phyloP scores from a whole-genome alignment of 2,797 vertebrate species.

The Scolopax bukidnonensis region DNA sequence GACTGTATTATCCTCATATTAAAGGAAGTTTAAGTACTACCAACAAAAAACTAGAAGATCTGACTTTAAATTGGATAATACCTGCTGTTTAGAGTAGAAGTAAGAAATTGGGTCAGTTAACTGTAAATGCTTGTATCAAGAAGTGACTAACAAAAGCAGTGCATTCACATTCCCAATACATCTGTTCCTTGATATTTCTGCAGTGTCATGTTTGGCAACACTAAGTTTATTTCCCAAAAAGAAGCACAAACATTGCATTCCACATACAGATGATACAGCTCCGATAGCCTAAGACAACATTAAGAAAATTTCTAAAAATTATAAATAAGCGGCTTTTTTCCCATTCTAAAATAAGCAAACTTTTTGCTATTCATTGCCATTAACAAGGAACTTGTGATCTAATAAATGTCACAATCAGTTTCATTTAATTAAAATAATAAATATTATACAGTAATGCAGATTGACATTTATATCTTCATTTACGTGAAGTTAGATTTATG shows the following conservation, averaged over 20 bases:
- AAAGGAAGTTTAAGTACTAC: background rate
- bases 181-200: background rate
- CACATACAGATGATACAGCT: background rate
- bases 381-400: slow-evolving; percentile 88
- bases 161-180: background rate
- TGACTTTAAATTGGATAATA: background rate
- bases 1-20: background rate
- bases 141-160: background rate
- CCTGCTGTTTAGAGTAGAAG: background rate
- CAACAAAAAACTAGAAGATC: background rate
- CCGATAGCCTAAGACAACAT: slow-evolving; percentile 71
- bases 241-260: background rate
- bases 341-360: slow-evolving; percentile 79
- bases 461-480: slow-evolving; percentile 89
- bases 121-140: background rate
- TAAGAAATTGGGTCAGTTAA: background rate
- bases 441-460: slow-evolving; percentile 88
- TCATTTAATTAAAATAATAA: slow-evolving; percentile 98
- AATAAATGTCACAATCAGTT: slow-evolving; percentile 93
- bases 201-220: background rate
- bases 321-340: slow-evolving; percentile 78
- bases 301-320: slow-evolving; percentile 77
- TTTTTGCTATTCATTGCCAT: slow-evolving; percentile 81
- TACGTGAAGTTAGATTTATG: slow-evolving; percentile 87
- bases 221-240: background rate